These are phyloP conservation scores for Zaprionus gabonicus DNA, from an alignment of 1,140 invertebrate genomes.

Conservation along the genomic window DNA sequence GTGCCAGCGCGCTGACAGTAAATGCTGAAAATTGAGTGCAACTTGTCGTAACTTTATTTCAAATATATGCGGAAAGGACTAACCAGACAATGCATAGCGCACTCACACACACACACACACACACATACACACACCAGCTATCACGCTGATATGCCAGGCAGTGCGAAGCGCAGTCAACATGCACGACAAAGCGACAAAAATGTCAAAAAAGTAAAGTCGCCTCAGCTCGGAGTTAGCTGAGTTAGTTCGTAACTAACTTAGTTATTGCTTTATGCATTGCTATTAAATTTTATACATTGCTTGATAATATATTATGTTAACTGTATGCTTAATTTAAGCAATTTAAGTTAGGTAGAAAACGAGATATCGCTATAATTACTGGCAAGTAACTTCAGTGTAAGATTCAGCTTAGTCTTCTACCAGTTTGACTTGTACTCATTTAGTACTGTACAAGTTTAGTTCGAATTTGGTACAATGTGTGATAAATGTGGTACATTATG, in stretches of 20 bases:
- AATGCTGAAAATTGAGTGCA: constrained; percentile 83
- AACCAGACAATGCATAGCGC: constrained; percentile 77
- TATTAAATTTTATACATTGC: not conserved
- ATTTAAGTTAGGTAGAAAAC: not conserved
- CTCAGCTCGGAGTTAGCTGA: not conserved
- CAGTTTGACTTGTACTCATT: too few species aligned
- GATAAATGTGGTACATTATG: too few species aligned
- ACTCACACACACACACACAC: constrained; percentile 43
- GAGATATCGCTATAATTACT: not conserved
- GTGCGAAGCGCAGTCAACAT: constrained; percentile 66
- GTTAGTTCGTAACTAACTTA: not conserved
- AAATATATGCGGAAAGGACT: constrained; percentile 82
- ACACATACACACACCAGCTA: constrained; percentile 33
- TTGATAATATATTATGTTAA: not conserved
- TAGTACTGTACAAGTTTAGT: too few species aligned
- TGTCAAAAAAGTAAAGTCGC: not conserved
- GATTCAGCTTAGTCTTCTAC: too few species aligned
- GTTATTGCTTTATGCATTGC: not conserved
- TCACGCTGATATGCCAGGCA: constrained; percentile 35
- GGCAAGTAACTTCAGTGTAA: too few species aligned
- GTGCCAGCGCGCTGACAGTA: constrained; percentile 74
- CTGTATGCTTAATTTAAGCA: not conserved
- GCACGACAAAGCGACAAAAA: constrained; percentile 51
- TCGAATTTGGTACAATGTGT: too few species aligned
- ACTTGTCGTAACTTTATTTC: constrained; percentile 83